phyloP scores from a whole-genome alignment of 2,797 vertebrate genomes.

The Peromyscus eremicus region DNA sequence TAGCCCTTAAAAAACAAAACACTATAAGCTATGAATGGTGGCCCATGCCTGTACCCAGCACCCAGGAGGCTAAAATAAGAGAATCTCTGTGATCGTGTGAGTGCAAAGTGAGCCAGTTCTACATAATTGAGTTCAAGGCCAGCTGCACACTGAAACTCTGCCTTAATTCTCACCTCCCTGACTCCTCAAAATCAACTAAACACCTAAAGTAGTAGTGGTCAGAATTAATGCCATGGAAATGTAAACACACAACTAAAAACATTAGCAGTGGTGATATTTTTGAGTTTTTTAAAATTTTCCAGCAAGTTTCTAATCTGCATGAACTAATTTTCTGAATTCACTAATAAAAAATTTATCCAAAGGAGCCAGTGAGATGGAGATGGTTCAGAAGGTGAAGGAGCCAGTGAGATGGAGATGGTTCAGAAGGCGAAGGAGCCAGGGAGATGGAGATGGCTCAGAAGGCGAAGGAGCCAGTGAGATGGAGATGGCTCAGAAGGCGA shows the following conservation, averaged over 20 bases:
- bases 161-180: neutral
- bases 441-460: no score
- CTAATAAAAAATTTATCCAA: neutral
- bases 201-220: slow-evolving; percentile 8
- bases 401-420: no score
- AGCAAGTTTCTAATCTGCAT: slow-evolving; percentile 12
- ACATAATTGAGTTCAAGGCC: neutral
- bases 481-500: no score
- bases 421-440: neutral
- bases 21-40: neutral
- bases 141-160: neutral
- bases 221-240: slow-evolving; percentile 5
- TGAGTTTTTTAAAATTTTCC: neutral
- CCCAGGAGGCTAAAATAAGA: no score
- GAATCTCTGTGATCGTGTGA: neutral
- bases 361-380: no score
- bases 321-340: neutral
- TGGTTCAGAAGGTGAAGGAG: no score
- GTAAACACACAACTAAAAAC: slow-evolving; percentile 26
- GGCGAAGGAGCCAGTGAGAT: no score
- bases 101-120: neutral
- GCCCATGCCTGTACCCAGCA: neutral
- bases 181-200: neutral
- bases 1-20: neutral
- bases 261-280: neutral